Conservation (phyloP, 2,113 vertebrate species). For the Myrmecophaga tridactyla region DNA sequence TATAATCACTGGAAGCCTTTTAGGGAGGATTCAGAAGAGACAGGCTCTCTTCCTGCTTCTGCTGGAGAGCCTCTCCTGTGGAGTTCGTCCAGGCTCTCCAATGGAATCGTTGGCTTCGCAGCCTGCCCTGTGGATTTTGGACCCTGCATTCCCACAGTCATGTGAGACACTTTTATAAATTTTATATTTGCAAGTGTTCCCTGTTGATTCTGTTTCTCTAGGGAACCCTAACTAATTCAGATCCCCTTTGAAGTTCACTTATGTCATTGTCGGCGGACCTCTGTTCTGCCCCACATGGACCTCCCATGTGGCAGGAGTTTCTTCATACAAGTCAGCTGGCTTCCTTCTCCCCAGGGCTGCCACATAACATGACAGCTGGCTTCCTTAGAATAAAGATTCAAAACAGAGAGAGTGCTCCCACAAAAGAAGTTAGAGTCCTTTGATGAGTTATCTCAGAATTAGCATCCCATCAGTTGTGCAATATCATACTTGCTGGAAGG, state of each 20-base stretch:
- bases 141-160: too few relatives aligned
- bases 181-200: too few relatives aligned
- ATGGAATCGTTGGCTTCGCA: too few relatives aligned
- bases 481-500: background rate
- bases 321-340: rapidly evolving
- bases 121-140: too few relatives aligned
- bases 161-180: too few relatives aligned
- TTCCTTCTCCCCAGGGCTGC: background rate
- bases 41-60: too few relatives aligned
- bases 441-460: background rate
- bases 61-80: too few relatives aligned
- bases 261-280: background rate
- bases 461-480: background rate
- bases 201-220: too few relatives aligned
- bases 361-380: background rate
- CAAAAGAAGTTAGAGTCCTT: background rate
- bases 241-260: background rate
- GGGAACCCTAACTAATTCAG: too few relatives aligned
- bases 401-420: background rate
- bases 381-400: background rate
- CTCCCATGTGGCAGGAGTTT: background rate
- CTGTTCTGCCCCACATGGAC: background rate
- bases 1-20: too few relatives aligned
- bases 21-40: too few relatives aligned
- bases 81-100: too few relatives aligned